phyloP scores from a whole-genome alignment of 2,113 vertebrate genomes.

The Apaloderma vittatum region DNA sequence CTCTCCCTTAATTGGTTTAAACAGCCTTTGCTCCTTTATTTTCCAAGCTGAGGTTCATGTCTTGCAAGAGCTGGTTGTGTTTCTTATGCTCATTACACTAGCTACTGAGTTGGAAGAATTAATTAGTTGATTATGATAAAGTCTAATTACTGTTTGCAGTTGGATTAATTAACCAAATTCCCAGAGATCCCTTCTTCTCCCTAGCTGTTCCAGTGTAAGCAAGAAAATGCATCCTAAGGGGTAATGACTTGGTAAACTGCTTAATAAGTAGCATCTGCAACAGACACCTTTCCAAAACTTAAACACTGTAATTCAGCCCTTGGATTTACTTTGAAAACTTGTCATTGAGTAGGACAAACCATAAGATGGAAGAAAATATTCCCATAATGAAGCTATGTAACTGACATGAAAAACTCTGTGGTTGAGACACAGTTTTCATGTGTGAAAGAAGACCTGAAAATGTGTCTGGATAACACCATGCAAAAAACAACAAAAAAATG shows the following conservation, averaged over 20 bases:
- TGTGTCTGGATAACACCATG: background rate
- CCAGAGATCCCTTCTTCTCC: slow-evolving; percentile 30
- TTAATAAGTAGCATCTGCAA: slow-evolving; percentile 54
- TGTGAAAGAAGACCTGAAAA: background rate
- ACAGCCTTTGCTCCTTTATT: slow-evolving; percentile 40
- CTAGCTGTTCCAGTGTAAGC: slow-evolving; percentile 11
- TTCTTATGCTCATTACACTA: slow-evolving; percentile 56
- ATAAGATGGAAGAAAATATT: background rate
- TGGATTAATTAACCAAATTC: slow-evolving; percentile 70
- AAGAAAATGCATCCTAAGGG: slow-evolving; percentile 43
- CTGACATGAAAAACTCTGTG: background rate
- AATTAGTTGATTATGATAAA: slow-evolving; percentile 65
- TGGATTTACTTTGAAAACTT: background rate
- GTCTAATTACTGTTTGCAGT: slow-evolving; percentile 72
- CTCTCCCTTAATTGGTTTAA: slow-evolving; percentile 40
- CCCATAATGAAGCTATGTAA: background rate
- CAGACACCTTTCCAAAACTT: slow-evolving; percentile 23
- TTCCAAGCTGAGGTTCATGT: slow-evolving; percentile 10
- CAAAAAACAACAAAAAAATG: background rate
- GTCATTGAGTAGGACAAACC: slow-evolving; percentile 3
- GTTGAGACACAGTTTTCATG: background rate
- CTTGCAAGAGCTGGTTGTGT: slow-evolving; percentile 21
- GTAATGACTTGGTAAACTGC: slow-evolving; percentile 63
- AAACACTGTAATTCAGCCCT: background rate
- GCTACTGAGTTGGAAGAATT: slow-evolving; percentile 68